phyloP scores from a whole-genome alignment of 2,797 vertebrate species.

The Zalophus californianus region DNA sequence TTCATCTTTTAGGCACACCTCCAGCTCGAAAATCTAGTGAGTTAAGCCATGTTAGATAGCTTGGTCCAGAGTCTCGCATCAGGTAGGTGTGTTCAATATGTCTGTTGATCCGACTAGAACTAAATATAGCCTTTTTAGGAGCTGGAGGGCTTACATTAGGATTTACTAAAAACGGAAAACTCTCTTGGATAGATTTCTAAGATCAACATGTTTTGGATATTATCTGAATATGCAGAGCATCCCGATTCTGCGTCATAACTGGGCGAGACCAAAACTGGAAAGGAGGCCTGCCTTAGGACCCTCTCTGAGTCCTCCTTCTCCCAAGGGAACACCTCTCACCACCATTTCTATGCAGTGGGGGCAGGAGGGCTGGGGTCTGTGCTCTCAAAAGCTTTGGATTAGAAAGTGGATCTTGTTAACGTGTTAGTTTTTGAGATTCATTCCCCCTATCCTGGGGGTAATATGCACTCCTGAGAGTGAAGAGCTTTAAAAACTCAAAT shows the following conservation, averaged over 20 bases:
- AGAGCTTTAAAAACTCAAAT: neutral
- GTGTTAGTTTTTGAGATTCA: neutral
- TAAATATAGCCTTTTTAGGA: neutral
- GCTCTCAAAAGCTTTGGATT: neutral
- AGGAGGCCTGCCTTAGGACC: neutral
- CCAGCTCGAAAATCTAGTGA: neutral
- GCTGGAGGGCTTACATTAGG: neutral
- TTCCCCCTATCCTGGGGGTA: neutral
- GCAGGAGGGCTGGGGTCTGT: neutral
- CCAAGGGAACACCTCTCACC: accelerated
- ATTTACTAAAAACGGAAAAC: constrained; percentile 15
- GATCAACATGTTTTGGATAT: neutral
- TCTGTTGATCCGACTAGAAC: neutral
- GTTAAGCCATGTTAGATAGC: neutral
- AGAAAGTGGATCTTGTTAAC: neutral
- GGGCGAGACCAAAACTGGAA: neutral
- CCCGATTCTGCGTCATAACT: neutral
- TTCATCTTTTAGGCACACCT: neutral
- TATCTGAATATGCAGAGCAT: neutral
- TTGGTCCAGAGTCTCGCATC: neutral
- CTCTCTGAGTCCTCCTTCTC: neutral
- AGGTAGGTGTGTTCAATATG: neutral
- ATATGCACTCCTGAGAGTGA: neutral
- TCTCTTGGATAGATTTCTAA: neutral
- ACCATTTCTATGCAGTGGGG: neutral